These are phyloP conservation scores for Intellagama lesueurii DNA, from an alignment of 2,797 vertebrate genomes.

Conservation along the genomic window DNA sequence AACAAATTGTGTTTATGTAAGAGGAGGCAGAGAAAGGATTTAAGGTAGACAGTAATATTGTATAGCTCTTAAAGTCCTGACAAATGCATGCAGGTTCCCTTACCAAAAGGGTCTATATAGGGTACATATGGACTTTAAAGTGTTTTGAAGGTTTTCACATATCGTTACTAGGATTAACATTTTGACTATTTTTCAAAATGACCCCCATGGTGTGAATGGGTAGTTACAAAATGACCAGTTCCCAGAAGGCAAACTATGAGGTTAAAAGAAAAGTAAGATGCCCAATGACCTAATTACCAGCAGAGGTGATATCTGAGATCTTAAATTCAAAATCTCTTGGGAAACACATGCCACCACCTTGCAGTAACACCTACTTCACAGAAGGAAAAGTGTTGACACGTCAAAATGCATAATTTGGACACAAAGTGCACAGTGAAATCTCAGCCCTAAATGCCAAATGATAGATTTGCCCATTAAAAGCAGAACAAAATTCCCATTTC, in stretches of 20 bases:
- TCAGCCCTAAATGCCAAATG: neutral
- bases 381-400: too few relatives aligned
- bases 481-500: neutral
- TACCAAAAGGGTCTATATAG: constrained; percentile 40
- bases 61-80: constrained; percentile 67
- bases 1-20: constrained; percentile 61
- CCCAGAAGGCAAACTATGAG: neutral
- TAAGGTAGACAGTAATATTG: constrained; percentile 68
- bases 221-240: neutral
- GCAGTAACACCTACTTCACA: too few relatives aligned
- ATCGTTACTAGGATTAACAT: neutral
- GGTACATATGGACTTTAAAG: constrained; percentile 32
- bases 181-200: neutral
- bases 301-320: neutral
- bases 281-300: neutral
- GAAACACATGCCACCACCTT: too few relatives aligned
- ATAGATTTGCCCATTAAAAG: neutral
- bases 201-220: neutral
- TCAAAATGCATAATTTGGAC: neutral
- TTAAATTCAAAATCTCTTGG: too few relatives aligned
- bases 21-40: constrained; percentile 65
- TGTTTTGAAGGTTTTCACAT: neutral
- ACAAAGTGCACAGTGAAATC: neutral
- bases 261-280: neutral
- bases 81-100: constrained; percentile 66